These are phyloP conservation scores for Drosophila mimetica DNA, from an alignment of 2,888 invertebrate species.

Conservation along the genomic window DNA sequence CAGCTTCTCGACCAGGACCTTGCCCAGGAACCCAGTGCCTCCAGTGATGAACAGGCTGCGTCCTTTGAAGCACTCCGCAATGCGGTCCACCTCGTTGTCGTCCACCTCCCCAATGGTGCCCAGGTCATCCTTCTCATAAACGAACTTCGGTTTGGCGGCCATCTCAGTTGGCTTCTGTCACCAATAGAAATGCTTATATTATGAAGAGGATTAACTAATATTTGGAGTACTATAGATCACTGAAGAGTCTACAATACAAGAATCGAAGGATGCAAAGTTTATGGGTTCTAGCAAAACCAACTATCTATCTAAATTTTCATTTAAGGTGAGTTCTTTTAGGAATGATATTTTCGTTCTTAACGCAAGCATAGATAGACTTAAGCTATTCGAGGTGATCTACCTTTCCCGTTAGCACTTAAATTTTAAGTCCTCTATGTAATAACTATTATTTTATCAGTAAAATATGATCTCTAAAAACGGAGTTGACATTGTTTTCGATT, in stretches of 20 bases:
- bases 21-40: constrained; percentile 84
- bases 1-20: constrained; percentile 84
- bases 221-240: no score
- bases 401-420: not conserved
- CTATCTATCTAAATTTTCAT: no score
- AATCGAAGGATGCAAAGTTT: no score
- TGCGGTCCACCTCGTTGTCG: constrained; percentile 81
- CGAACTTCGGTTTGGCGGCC: constrained; percentile 80
- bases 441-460: not conserved
- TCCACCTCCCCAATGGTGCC: constrained; percentile 72
- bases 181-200: not conserved
- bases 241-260: no score
- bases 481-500: constrained; percentile 17
- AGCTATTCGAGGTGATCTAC: not conserved
- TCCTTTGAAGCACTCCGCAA: constrained; percentile 81
- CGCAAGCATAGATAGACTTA: not conserved
- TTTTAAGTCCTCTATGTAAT: not conserved
- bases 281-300: no score
- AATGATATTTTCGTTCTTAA: not conserved
- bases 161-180: constrained; percentile 53
- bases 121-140: constrained; percentile 72
- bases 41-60: constrained; percentile 84
- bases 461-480: constrained; percentile 7
- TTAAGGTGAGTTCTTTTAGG: no score
- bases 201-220: no score